Percentiles rank a stretch among this genome's conserved stretches.
phyloP scores from a whole-genome alignment of 2,113 vertebrate genomes.

The Rhegmatorhina hoffmannsi region DNA sequence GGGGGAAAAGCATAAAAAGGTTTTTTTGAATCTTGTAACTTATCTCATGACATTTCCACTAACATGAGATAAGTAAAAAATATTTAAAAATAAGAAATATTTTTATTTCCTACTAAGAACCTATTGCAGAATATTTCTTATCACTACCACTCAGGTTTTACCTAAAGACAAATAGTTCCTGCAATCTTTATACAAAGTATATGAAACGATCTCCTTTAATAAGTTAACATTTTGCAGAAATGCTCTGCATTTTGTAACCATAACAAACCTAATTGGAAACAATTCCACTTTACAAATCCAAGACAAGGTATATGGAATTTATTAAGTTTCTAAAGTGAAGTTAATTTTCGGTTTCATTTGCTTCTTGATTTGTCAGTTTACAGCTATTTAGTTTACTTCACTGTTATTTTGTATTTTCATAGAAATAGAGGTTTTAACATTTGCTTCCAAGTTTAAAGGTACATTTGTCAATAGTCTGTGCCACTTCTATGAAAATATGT shows the following conservation, averaged over 20 bases:
- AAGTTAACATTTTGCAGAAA: slow-evolving; percentile 40
- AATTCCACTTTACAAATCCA: slow-evolving; percentile 16
- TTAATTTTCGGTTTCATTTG: background rate
- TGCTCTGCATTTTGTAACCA: slow-evolving; percentile 8
- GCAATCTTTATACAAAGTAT: background rate
- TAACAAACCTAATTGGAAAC: slow-evolving; percentile 39
- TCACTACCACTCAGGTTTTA: background rate
- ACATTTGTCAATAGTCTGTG: background rate
- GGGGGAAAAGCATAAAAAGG: background rate
- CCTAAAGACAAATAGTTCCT: background rate
- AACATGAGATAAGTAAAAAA: background rate
- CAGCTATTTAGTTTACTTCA: background rate
- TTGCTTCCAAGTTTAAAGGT: background rate
- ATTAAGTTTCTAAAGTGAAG: background rate
- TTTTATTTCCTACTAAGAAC: slow-evolving; percentile 35
- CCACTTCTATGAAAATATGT: background rate
- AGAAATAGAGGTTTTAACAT: background rate
- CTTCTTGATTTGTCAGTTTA: background rate
- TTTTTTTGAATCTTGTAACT: background rate
- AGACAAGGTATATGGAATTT: background rate
- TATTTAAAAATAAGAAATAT: background rate
- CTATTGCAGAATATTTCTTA: background rate
- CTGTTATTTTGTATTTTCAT: background rate
- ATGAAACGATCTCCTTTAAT: background rate
- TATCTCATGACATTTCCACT: background rate